Percentiles rank a stretch among this genome's conserved stretches.
These are phyloP conservation scores for Podilymbus podiceps DNA, from an alignment of 2,113 vertebrate species.

Conservation along the genomic window DNA sequence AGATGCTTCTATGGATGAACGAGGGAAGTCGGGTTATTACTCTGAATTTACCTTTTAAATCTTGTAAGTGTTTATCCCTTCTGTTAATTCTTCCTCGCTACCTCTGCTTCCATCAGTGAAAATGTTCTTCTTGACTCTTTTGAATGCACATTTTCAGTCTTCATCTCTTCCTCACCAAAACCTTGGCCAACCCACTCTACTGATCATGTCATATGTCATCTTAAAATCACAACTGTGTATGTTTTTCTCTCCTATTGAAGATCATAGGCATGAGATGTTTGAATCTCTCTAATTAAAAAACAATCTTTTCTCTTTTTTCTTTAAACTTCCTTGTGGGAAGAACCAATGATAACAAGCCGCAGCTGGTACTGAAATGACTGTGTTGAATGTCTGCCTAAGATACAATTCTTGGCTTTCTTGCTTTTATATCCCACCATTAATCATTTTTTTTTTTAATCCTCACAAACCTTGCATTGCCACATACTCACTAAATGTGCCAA, in stretches of 20 bases:
- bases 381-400: not conserved
- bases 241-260: not conserved
- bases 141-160: not conserved
- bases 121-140: not conserved
- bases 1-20: not conserved
- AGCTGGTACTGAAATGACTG: not conserved
- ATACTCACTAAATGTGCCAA: not conserved
- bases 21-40: not conserved
- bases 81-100: not conserved
- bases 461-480: not conserved
- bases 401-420: not conserved
- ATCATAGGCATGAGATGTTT: not conserved
- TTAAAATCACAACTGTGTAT: not conserved
- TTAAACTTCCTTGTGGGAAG: not conserved
- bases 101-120: not conserved
- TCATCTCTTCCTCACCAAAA: not conserved
- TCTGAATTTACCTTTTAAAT: not conserved
- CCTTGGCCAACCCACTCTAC: not conserved
- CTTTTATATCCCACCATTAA: constrained; percentile 10
- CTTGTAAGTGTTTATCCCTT: not conserved
- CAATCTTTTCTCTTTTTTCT: not conserved
- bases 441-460: not conserved
- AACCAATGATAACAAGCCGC: not conserved
- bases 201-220: not conserved
- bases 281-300: not conserved